A percentile compares a stretch with the other conserved stretches of the same genome.
phyloP scores from a whole-genome alignment of 2,113 vertebrate genomes.

The Dasyornis broadbenti region DNA sequence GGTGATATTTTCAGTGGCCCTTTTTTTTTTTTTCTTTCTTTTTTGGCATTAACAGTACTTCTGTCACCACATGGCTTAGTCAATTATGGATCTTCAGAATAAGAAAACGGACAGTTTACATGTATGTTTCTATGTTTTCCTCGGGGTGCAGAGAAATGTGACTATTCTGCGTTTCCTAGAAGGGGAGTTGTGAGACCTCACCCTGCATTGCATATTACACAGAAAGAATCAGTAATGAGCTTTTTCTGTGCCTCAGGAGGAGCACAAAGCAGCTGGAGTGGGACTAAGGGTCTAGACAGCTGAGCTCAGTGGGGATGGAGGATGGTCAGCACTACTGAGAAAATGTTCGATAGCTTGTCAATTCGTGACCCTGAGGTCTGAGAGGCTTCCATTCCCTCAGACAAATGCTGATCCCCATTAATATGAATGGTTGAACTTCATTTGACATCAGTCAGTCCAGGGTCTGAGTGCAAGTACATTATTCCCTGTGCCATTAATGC shows the following conservation, averaged over 20 bases:
- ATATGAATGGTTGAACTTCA: conserved; percentile 57
- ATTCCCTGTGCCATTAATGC: neutral
- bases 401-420: conserved; percentile 32
- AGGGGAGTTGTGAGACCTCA: neutral
- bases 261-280: conserved; percentile 15
- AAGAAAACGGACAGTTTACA: neutral
- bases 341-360: conserved; percentile 44
- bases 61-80: neutral
- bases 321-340: neutral
- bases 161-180: neutral
- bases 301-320: conserved; percentile 22
- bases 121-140: neutral
- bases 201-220: neutral
- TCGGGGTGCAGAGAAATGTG: neutral
- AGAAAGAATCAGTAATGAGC: neutral
- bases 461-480: conserved; percentile 16
- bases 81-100: neutral
- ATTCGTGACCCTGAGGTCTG: conserved; percentile 39
- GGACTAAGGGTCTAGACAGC: conserved; percentile 14
- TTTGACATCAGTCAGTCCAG: conserved; percentile 47
- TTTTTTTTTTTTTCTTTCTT: neutral
- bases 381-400: conserved; percentile 29
- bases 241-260: neutral
- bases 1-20: neutral
- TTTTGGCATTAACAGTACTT: neutral